Base-by-base conservation (phyloP, 2,113 vertebrate genomes). In the Cygnus buccinator region DNA sequence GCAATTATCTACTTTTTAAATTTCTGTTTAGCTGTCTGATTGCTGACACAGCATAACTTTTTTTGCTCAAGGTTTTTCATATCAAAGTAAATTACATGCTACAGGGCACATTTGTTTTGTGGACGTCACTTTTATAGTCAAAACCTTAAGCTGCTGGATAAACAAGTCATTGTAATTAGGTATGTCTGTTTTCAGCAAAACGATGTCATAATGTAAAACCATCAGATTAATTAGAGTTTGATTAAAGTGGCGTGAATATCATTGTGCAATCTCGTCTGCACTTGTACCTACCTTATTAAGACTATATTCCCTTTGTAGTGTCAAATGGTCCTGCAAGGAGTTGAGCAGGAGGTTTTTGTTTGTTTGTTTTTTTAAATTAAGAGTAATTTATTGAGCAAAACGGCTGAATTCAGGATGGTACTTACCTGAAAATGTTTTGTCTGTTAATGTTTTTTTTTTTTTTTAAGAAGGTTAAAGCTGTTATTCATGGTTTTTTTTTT, bases 141-240 rank as follows among this genome's bases (percentile, higher is more conserved):
- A 79, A 78, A 90, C 87, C 70, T 74, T 75, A 84, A 23, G 19
- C 86, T 84, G 62, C 90, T 95, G 74, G 94, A 73, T 96, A 94
- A 95, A 95, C 95, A 97, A 93, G 74, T 93, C 44, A 52, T 83
- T 79, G 63, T 83, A 97, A 93, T 97, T 94, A 94, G 68, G 79
- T 87, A 31, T 94, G 65, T 91, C 80, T 96, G 37, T 96, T 93
- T 94, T 94, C 87, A 94, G 79, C 83, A 91, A 93, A 93, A 88
- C 54, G 81, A 5, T 90, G 77, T 95, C 75, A 91, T 95, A 91
- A 77, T 89, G 54, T 91, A 93, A 97, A 93, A 23, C 55, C 62
- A 46, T 93, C 88, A 90, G 84, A 82, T 89, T 93, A 93, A 93
- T 96, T 97, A 88, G 85, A 70, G 31, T 83, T 84, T 95, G 94